Conservation (phyloP, 2,888 invertebrate genomes). For the Plagodis dolabraria region DNA sequence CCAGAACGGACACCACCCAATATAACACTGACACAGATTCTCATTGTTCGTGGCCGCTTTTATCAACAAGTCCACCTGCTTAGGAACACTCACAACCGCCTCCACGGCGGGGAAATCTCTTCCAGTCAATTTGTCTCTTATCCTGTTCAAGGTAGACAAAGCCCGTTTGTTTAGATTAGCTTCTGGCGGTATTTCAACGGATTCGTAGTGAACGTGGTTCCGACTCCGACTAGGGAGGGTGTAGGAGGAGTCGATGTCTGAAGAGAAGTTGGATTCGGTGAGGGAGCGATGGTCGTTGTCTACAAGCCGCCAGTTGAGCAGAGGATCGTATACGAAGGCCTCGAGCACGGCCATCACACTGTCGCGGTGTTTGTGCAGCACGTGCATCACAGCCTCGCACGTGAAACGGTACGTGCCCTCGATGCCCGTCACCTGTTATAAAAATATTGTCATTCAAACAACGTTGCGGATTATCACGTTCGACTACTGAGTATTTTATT, state of each 20-base stretch:
- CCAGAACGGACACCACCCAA: slow-evolving; percentile 97
- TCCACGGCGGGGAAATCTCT: slow-evolving; percentile 93
- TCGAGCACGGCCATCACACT: slow-evolving; percentile 99
- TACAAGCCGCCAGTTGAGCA: slow-evolving; percentile 96
- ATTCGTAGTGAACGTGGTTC: slow-evolving; percentile 70
- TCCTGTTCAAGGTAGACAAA: slow-evolving; percentile 94
- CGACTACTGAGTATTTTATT: no score
- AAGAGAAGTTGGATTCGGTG: slow-evolving; percentile 72
- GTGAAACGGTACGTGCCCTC: slow-evolving; percentile 98
- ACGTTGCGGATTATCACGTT: no score
- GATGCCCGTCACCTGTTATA: slow-evolving; percentile 93
- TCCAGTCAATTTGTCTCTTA: slow-evolving; percentile 97
- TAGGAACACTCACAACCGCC: slow-evolving; percentile 91
- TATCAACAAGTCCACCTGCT: slow-evolving; percentile 97
- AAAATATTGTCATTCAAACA: no score
- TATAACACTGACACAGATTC: slow-evolving; percentile 99
- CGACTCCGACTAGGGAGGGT: slow-evolving; percentile 70
- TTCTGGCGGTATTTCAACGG: slow-evolving; percentile 86
- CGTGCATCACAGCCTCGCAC: slow-evolving; percentile 98
- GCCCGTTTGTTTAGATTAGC: slow-evolving; percentile 95
- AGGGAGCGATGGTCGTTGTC: slow-evolving; percentile 72
- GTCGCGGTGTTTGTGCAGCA: slow-evolving; percentile 96
- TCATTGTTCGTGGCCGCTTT: slow-evolving; percentile 98
- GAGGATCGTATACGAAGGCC: slow-evolving; percentile 99
- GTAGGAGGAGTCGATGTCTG: slow-evolving; percentile 72